A percentile compares a stretch with the other conserved stretches of the same genome.
phyloP scores from a whole-genome alignment of 1,140 invertebrate genomes.

The Hyphantria cunea region DNA sequence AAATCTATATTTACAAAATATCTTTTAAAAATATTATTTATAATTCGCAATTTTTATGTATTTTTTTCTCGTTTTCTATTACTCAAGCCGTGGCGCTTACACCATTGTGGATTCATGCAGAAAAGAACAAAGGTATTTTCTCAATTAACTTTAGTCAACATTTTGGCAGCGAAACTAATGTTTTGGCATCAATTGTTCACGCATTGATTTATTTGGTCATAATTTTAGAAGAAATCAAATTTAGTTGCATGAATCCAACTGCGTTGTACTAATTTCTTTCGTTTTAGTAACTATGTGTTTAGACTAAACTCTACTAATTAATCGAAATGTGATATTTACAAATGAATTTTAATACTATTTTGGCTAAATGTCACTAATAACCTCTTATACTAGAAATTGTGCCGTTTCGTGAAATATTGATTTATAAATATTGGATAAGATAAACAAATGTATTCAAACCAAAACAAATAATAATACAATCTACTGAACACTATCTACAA shows the following conservation, averaged over 20 bases:
- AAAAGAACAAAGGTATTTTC: slow-evolving; percentile 5
- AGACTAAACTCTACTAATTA: slow-evolving; percentile 56
- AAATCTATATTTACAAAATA: slow-evolving; percentile 77
- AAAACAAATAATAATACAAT: slow-evolving; percentile 35
- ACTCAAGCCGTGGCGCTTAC: slow-evolving; percentile 36
- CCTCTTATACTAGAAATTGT: slow-evolving; percentile 73
- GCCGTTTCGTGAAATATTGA: slow-evolving; percentile 62
- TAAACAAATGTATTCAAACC: slow-evolving; percentile 29
- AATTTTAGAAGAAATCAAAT: neutral
- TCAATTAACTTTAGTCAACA: slow-evolving; percentile 5
- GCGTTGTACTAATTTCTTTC: slow-evolving; percentile 67
- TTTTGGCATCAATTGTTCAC: slow-evolving; percentile 17
- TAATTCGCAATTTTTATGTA: slow-evolving; percentile 56
- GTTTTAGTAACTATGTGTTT: slow-evolving; percentile 63
- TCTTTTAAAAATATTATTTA: slow-evolving; percentile 78
- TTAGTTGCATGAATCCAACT: slow-evolving; percentile 48
- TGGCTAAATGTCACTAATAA: slow-evolving; percentile 78
- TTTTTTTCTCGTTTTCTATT: slow-evolving; percentile 39
- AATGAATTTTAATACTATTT: slow-evolving; percentile 73
- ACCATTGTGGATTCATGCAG: slow-evolving; percentile 45
- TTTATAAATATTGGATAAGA: slow-evolving; percentile 32
- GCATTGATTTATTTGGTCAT: neutral
- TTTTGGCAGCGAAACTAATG: slow-evolving; percentile 20
- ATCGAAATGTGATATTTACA: slow-evolving; percentile 76
- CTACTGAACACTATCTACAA: slow-evolving; percentile 58